Evolutionary conservation across 2,113 vertebrate species (phyloP).

Genomic region (Atlantisia rogersi): DNA sequence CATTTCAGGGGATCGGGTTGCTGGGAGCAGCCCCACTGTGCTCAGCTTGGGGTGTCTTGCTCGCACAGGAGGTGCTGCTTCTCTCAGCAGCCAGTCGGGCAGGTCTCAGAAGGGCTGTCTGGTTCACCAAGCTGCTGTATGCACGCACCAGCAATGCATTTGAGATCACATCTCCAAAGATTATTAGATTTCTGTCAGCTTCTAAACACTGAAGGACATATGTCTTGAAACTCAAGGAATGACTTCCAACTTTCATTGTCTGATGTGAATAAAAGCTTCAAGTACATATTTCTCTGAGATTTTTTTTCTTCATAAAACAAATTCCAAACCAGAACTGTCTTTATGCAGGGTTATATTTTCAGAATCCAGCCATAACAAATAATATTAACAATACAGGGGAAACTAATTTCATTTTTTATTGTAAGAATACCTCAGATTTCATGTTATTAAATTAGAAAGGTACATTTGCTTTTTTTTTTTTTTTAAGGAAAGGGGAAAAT

Average conservation of each 20-base stretch:
- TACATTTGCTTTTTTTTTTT: neutral
- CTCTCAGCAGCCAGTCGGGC: neutral
- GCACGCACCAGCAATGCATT: neutral
- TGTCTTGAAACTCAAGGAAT: neutral
- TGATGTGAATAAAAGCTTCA: neutral
- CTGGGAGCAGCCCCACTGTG: neutral
- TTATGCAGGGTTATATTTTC: neutral
- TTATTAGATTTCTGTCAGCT: neutral
- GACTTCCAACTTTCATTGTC: neutral
- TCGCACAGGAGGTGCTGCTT: neutral
- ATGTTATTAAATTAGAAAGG: neutral
- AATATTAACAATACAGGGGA: neutral
- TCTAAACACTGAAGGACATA: neutral
- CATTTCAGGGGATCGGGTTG: rapidly evolving
- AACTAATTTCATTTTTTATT: neutral
- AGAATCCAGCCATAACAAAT: neutral
- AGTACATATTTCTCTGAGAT: neutral
- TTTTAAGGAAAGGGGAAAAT: neutral
- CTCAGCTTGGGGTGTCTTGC: neutral
- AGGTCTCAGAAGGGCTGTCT: neutral
- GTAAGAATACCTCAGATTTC: neutral
- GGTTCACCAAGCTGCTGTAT: neutral
- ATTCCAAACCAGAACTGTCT: neutral
- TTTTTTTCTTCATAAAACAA: neutral
- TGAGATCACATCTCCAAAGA: neutral